A percentile compares a stretch with the other conserved stretches of the same genome.
Conservation (phyloP, 2,888 invertebrate species). For the Theretra japonica region DNA sequence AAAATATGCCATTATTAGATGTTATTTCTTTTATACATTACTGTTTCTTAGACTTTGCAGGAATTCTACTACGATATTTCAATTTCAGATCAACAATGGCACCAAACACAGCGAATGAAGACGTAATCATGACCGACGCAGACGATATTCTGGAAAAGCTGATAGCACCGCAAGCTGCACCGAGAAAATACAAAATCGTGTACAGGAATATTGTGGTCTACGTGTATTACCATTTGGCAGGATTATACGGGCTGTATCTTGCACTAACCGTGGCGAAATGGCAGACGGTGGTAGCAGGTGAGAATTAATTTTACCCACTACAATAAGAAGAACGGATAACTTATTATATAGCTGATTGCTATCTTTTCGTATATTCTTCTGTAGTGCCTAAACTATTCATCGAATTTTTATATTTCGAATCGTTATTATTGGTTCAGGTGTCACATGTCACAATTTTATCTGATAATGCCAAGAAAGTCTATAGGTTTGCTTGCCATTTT, state of each 20-base stretch:
- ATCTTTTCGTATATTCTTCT: too few relatives aligned
- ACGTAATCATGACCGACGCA: constrained; percentile 22
- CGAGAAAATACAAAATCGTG: constrained; percentile 48
- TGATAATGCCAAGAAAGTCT: too few relatives aligned
- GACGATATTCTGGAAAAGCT: constrained; percentile 39
- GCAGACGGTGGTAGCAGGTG: constrained; percentile 53
- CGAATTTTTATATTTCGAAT: too few relatives aligned
- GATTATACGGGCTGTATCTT: constrained; percentile 53
- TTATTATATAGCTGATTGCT: too few relatives aligned
- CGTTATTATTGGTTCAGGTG: too few relatives aligned
- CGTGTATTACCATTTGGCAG: constrained; percentile 49
- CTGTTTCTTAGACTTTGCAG: not conserved
- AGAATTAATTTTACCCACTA: constrained; percentile 36
- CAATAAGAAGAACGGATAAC: too few relatives aligned
- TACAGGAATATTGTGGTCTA: constrained; percentile 48
- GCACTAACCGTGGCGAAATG: constrained; percentile 49
- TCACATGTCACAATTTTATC: too few relatives aligned
- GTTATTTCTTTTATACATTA: too few relatives aligned
- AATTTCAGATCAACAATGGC: constrained; percentile 33
- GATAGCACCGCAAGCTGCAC: constrained; percentile 45
- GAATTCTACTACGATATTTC: not conserved
- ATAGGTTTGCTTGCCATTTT: too few relatives aligned
- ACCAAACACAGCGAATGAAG: constrained; percentile 31
- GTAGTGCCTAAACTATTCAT: too few relatives aligned
- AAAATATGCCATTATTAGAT: not conserved